Evolutionary conservation across 2,113 vertebrate species (phyloP), one percentile per base, ranked within the genome.

Genomic region (Macquaria australasica): DNA sequence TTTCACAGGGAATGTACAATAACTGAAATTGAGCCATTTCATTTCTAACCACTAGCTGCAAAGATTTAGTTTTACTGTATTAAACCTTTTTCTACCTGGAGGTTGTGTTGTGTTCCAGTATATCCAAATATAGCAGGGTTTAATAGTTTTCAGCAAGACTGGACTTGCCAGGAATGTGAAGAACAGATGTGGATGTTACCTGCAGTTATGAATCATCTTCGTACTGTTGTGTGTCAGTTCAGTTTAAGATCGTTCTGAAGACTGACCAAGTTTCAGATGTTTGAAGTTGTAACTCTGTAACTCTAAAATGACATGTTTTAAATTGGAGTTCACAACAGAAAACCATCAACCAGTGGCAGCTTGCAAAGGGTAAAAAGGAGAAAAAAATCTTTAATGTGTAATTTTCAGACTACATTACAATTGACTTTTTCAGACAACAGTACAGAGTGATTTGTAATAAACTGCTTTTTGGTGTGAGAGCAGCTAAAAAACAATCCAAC

Each of bases 331-430:
- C 14, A 59, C 48, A 77, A 43, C 51, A 64, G 7, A 51, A 78
- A 85, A 62, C 7, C 7, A 56, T 63, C 5, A 77, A 72, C 6
- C 12, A 81, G 3, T 21, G 12, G 8, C 51, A 51, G 12, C n/a
- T 23, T 64, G 9, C 10, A 70, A 48, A 28, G 18, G 37, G n/a
- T 77, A 88, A 77, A 81, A 82, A 63, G 3, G 1, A 11, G 10
- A 28, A 69, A 64, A 82, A 79, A 60, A 81, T 28, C 84, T 94
- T 94, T 93, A 94, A 88, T 93, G 23, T 62, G 81, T 73, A 41
- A 73, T 74, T 73, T 88, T 82, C 59, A 68, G 18, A 88, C 3
- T 48, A 81, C 73, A 69, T 75, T 84, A 79, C 63, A 85, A 43
- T 77, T 74, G 0, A 67, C 14, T 62, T 85, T 78, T 76, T 34